A percentile compares a stretch with the other conserved stretches of the same genome.
Conservation (phyloP, 2,113 vertebrate genomes). For the Tetrax tetrax region DNA sequence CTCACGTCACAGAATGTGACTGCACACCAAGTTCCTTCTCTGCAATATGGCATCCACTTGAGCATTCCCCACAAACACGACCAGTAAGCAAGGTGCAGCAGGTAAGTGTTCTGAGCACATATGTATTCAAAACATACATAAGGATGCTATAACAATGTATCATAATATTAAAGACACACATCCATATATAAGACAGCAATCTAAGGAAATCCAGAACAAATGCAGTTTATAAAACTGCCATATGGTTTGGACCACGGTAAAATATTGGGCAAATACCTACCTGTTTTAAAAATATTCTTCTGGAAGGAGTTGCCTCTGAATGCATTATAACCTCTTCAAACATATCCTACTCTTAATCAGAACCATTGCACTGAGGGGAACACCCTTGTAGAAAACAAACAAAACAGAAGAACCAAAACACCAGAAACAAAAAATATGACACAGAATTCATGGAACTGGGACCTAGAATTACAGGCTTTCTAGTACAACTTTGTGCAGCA, state of each 20-base stretch:
- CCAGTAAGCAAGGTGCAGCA: not conserved
- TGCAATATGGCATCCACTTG: rapidly evolving
- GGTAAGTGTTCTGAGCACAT: not conserved
- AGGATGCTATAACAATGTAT: not conserved
- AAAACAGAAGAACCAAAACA: not conserved
- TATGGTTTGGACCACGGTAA: not conserved
- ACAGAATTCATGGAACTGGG: not conserved
- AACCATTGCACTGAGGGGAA: not conserved
- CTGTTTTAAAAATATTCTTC: not conserved
- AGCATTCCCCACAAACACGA: not conserved
- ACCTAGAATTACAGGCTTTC: not conserved
- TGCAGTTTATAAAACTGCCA: not conserved
- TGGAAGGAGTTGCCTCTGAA: not conserved
- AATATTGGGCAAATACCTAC: not conserved
- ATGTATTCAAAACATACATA: not conserved
- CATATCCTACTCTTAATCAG: not conserved
- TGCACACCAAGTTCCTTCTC: not conserved
- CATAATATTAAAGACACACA: not conserved
- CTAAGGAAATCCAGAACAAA: not conserved
- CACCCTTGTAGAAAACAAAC: not conserved
- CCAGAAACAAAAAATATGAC: not conserved
- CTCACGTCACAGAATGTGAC: rapidly evolving
- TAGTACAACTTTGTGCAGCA: not conserved
- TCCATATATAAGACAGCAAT: not conserved
- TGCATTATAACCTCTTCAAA: not conserved